These are phyloP conservation scores for Oreochromis mossambicus DNA, from an alignment of 2,797 vertebrate species.

Conservation along the genomic window DNA sequence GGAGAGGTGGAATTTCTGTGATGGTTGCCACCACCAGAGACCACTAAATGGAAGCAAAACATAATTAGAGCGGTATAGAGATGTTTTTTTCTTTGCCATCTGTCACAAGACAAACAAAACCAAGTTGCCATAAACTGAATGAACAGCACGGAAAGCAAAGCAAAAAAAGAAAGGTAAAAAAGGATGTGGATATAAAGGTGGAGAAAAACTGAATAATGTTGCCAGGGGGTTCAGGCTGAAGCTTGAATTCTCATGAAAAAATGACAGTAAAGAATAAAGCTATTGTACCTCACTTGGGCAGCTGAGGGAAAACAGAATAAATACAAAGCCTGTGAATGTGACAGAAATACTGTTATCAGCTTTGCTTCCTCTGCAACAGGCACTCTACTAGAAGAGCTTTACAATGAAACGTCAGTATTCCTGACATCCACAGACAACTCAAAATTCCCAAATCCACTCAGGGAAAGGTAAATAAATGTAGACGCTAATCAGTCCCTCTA, in stretches of 20 bases:
- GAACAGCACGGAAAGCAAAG: not conserved
- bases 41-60: constrained; percentile 76
- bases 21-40: constrained; percentile 91
- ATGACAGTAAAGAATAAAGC: constrained; percentile 7
- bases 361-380: not conserved
- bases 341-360: not conserved
- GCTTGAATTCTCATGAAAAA: not conserved
- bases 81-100: not conserved
- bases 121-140: not conserved
- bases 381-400: not conserved
- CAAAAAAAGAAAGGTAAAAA: not conserved
- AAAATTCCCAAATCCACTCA: not conserved
- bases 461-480: not conserved
- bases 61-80: not conserved
- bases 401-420: not conserved
- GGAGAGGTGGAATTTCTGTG: constrained; percentile 92
- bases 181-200: not conserved
- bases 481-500: not conserved
- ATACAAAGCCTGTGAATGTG: constrained; percentile 42
- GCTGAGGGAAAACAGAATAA: constrained; percentile 48
- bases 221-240: not conserved
- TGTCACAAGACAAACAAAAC: not conserved
- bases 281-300: not conserved
- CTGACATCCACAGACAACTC: not conserved
- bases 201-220: not conserved